A percentile compares a stretch with the other conserved stretches of the same genome.
Evolutionary conservation across 1,140 invertebrate species (phyloP).

Genomic region (Neodiprion lecontei): DNA sequence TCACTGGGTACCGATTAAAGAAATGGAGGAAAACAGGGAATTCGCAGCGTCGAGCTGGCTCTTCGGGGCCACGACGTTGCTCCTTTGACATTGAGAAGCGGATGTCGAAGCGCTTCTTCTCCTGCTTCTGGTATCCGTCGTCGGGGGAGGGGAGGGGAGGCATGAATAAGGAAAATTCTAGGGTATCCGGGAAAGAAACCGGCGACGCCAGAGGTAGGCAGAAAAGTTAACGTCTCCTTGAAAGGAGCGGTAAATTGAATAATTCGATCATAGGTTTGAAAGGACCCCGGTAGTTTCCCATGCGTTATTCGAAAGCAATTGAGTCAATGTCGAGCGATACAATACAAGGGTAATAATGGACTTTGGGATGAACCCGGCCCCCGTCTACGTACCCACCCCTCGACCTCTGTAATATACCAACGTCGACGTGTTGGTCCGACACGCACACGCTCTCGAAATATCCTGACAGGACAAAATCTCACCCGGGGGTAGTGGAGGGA

Average conservation of each 20-base stretch:
- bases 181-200: background rate
- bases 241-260: constrained; percentile 61
- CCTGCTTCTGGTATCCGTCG: no score
- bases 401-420: constrained; percentile 27
- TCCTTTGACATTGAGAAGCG: no score
- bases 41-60: no score
- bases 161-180: background rate
- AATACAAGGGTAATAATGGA: constrained; percentile 64
- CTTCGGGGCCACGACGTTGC: no score
- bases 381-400: constrained; percentile 32
- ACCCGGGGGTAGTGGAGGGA: no score
- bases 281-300: constrained; percentile 36
- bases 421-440: no score
- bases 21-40: no score
- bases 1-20: no score
- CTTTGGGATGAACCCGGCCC: constrained; percentile 58
- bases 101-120: no score
- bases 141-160: no score
- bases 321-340: constrained; percentile 62
- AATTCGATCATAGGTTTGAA: constrained; percentile 53
- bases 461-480: no score
- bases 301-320: constrained; percentile 63
- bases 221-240: constrained; percentile 33
- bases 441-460: no score
- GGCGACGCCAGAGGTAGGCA: background rate